These are phyloP conservation scores for Anastatus disparis DNA, from an alignment of 1,140 invertebrate genomes.

Conservation along the genomic window DNA sequence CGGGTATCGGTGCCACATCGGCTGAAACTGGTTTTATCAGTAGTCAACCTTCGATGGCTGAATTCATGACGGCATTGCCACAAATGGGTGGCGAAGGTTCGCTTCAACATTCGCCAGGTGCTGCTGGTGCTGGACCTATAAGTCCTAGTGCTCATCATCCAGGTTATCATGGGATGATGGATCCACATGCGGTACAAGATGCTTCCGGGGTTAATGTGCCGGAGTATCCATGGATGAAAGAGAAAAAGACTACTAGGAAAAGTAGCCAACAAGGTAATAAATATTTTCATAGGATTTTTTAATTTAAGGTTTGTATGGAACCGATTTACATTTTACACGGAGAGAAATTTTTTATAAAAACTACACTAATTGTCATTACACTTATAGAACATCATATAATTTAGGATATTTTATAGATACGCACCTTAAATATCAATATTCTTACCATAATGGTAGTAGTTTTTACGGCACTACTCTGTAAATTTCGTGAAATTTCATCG, in stretches of 20 bases:
- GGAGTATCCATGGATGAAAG: conserved; percentile 97
- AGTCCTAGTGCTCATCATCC: conserved; percentile 70
- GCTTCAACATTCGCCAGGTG: conserved; percentile 68
- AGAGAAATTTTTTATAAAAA: too few species aligned
- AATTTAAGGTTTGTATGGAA: too few species aligned
- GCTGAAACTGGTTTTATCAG: conserved; percentile 90
- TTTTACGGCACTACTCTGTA: too few species aligned
- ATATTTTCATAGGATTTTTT: too few species aligned
- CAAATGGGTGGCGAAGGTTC: conserved; percentile 73
- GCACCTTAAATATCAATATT: too few species aligned
- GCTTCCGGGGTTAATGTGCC: conserved; percentile 81
- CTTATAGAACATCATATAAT: too few species aligned
- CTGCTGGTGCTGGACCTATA: conserved; percentile 68
- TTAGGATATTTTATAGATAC: not conserved
- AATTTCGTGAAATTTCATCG: too few species aligned
- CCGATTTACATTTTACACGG: too few species aligned
- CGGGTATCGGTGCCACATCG: conserved; percentile 66
- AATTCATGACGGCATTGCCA: conserved; percentile 86
- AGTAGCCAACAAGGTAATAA: conserved; percentile 88
- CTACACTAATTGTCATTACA: too few species aligned
- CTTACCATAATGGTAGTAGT: too few species aligned
- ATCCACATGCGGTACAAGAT: conserved; percentile 71
- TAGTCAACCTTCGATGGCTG: conserved; percentile 91
- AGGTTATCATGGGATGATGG: conserved; percentile 64
- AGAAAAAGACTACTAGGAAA: conserved; percentile 94